Evolutionary conservation across 2,797 vertebrate species (phyloP).

Genomic region (Stomatorhinus walkeri): DNA sequence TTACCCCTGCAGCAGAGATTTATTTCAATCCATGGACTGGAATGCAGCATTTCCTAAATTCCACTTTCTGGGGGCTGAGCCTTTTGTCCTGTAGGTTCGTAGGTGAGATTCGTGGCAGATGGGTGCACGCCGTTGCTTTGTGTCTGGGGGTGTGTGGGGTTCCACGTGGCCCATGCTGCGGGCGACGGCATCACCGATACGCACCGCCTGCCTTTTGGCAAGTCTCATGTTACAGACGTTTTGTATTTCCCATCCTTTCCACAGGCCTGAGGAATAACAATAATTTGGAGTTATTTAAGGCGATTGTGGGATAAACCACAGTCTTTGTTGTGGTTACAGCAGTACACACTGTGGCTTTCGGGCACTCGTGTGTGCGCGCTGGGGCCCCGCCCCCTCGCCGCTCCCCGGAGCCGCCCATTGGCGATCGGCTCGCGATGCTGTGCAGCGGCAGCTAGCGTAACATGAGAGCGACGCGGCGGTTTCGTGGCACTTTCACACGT

Average conservation of each 20-base stretch:
- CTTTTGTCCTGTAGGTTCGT: not conserved
- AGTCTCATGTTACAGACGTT: slow-evolving; percentile 56
- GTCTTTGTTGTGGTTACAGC: slow-evolving; percentile 85
- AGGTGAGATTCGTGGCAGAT: not conserved
- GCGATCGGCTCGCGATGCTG: not conserved
- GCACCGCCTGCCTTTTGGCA: slow-evolving; percentile 53
- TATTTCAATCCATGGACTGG: slow-evolving; percentile 7
- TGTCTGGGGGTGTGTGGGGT: slow-evolving; percentile 31
- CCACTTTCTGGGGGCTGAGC: not conserved
- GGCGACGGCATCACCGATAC: slow-evolving; percentile 55
- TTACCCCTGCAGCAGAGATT: not conserved
- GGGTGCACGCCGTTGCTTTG: not conserved
- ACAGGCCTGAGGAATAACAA: slow-evolving; percentile 69
- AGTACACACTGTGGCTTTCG: slow-evolving; percentile 71
- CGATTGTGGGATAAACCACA: slow-evolving; percentile 80
- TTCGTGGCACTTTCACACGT: not conserved
- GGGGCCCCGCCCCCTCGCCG: slow-evolving; percentile 15
- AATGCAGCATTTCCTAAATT: not conserved
- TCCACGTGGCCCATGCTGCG: slow-evolving; percentile 33
- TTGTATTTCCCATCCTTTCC: slow-evolving; percentile 68
- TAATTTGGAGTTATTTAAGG: slow-evolving; percentile 84
- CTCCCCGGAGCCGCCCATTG: slow-evolving; percentile 14
- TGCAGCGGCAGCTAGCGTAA: not conserved
- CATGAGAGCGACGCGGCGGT: not conserved
- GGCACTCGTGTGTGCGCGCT: slow-evolving; percentile 15